phyloP scores from a whole-genome alignment of 2,888 invertebrate species.

The Timema cristinae region DNA sequence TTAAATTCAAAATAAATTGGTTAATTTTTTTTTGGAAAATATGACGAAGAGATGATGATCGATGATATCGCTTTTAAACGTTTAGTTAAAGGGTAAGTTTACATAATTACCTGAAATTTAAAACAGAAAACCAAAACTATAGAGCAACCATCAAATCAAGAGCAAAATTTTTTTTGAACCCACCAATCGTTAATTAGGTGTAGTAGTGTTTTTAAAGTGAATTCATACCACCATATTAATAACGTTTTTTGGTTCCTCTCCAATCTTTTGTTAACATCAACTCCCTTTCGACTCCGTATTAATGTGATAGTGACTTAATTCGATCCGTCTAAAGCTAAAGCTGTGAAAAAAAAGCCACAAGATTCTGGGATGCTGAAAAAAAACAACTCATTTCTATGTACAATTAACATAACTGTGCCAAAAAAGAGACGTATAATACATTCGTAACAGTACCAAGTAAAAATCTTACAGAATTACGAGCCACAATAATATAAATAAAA shows the following conservation, averaged over 20 bases:
- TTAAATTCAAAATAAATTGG: too few relatives aligned
- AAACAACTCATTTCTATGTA: slow-evolving; percentile 30
- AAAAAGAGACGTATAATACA: slow-evolving; percentile 27
- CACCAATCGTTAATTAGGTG: not conserved
- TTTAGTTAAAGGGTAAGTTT: too few relatives aligned
- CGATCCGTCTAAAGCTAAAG: slow-evolving; percentile 33
- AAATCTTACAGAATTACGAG: slow-evolving; percentile 27
- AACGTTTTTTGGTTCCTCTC: not conserved
- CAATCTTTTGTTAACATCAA: slow-evolving; percentile 17
- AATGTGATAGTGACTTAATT: slow-evolving; percentile 24
- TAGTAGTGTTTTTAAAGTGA: not conserved
- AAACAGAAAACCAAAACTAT: too few relatives aligned
- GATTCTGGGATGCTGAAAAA: slow-evolving; percentile 31
- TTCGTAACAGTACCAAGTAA: slow-evolving; percentile 27
- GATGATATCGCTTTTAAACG: too few relatives aligned
- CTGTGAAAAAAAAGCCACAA: slow-evolving; percentile 34
- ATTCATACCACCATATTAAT: too few relatives aligned
- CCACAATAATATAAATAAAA: slow-evolving; percentile 16
- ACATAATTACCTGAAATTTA: too few relatives aligned
- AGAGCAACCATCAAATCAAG: too few relatives aligned
- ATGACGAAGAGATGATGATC: too few relatives aligned
- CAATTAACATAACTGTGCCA: slow-evolving; percentile 32
- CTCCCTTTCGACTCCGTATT: slow-evolving; percentile 23
- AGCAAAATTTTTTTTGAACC: too few relatives aligned
- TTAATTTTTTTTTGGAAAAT: too few relatives aligned